These are phyloP conservation scores for Streblospio benedicti DNA, from an alignment of 1,140 invertebrate genomes.

Conservation along the genomic window DNA sequence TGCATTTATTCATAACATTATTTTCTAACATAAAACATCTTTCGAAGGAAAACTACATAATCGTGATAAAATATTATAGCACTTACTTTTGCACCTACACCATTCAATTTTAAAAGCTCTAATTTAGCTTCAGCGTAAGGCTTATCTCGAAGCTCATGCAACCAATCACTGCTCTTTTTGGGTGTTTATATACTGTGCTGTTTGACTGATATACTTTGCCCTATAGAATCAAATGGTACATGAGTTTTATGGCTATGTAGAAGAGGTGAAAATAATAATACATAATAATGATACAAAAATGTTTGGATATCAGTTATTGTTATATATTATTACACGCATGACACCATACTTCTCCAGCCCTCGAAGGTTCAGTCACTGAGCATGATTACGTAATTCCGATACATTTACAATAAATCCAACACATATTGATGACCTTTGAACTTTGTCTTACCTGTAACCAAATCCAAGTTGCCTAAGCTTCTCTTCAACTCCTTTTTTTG, in stretches of 20 bases:
- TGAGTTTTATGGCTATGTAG: no score
- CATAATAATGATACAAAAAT: no score
- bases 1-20: neutral
- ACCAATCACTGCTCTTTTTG: conserved; percentile 64
- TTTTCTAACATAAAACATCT: neutral
- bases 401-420: no score
- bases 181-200: conserved; percentile 57
- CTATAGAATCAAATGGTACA: no score
- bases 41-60: neutral
- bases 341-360: no score
- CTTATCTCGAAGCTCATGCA: conserved; percentile 58
- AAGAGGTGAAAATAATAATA: conserved; percentile 15
- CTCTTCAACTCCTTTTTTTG: conserved; percentile 52
- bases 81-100: conserved; percentile 77
- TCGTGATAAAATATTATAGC: conserved; percentile 12
- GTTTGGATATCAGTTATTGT: no score
- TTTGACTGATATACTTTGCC: conserved; percentile 65
- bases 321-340: no score
- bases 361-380: no score
- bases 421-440: no score
- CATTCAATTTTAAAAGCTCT: conserved; percentile 67
- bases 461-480: conserved; percentile 69
- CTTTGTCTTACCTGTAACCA: no score
- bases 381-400: no score
- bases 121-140: conserved; percentile 61